A percentile compares a stretch with the other conserved stretches of the same genome.
phyloP scores from a whole-genome alignment of 1,140 invertebrate genomes.

The Pectinophora gossypiella region DNA sequence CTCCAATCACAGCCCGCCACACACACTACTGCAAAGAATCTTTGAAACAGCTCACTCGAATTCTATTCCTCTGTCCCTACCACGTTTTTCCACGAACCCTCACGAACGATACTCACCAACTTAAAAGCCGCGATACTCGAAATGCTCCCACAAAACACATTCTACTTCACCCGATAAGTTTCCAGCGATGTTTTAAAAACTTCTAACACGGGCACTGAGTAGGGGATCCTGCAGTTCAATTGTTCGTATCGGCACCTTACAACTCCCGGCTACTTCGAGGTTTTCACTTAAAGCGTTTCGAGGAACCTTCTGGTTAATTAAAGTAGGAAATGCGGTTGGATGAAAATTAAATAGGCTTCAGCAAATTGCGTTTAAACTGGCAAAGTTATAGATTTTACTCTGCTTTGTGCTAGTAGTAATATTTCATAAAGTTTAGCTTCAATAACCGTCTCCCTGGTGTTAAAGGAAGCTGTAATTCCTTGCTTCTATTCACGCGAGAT shows the following conservation, averaged over 20 bases:
- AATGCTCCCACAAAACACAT: too few species aligned
- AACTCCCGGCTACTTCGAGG: constrained; percentile 22
- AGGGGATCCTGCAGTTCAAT: constrained; percentile 1
- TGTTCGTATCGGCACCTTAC: constrained; percentile 32
- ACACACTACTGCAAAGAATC: constrained; percentile 3
- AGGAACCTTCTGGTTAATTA: constrained; percentile 49
- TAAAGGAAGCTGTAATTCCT: constrained; percentile 15
- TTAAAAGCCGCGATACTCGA: neutral
- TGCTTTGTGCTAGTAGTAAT: constrained; percentile 35
- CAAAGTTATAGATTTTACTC: constrained; percentile 15
- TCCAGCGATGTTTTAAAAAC: neutral
- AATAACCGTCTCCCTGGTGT: neutral
- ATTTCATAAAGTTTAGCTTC: constrained; percentile 35
- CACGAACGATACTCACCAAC: neutral
- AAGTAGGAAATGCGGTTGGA: constrained; percentile 39
- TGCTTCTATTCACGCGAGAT: neutral
- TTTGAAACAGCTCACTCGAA: constrained; percentile 5
- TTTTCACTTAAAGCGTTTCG: constrained; percentile 32
- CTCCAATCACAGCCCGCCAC: constrained; percentile 3
- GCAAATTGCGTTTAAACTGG: constrained; percentile 42
- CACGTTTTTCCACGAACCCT: neutral
- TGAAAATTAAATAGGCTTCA: constrained; percentile 57
- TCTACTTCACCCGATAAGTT: neutral
- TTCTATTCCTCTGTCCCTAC: constrained; percentile 2
- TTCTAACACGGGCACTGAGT: neutral